Evolutionary conservation across 92 coral and sea anemone genomes (phyloP).

Genomic region (Zoanthus sociatus): DNA sequence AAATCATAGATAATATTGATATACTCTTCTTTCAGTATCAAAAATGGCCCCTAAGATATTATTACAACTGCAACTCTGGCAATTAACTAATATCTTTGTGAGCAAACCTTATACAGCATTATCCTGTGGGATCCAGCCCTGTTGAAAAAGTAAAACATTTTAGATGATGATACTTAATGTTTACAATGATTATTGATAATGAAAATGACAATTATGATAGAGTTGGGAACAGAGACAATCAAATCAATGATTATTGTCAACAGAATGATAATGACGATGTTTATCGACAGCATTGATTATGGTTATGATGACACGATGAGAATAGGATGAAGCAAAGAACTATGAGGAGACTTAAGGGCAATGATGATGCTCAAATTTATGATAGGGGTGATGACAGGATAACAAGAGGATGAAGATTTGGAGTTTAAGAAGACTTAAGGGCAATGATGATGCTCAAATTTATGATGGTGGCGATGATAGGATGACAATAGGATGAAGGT

Average conservation of each 20-base stretch:
- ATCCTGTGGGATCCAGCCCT: conserved; percentile 84
- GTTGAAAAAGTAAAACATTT: background rate
- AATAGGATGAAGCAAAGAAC: background rate
- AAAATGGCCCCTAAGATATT: too few relatives aligned
- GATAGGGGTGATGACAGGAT: background rate
- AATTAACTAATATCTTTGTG: background rate
- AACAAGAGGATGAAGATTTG: background rate
- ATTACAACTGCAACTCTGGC: background rate
- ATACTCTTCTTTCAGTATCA: background rate
- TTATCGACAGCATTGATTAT: too few relatives aligned
- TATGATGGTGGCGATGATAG: background rate
- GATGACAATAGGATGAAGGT: background rate
- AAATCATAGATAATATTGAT: too few relatives aligned
- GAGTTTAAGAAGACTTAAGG: background rate
- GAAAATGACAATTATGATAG: background rate
- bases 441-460: background rate
- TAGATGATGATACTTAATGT: background rate
- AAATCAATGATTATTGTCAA: too few relatives aligned
- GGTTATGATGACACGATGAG: background rate
- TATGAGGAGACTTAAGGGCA: background rate
- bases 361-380: background rate
- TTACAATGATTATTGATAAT: background rate
- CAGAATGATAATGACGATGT: too few relatives aligned
- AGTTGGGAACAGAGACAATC: too few relatives aligned
- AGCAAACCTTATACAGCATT: conserved; percentile 76